Base-by-base conservation (phyloP, 2,113 vertebrate species). In the Microtus montanus region DNA sequence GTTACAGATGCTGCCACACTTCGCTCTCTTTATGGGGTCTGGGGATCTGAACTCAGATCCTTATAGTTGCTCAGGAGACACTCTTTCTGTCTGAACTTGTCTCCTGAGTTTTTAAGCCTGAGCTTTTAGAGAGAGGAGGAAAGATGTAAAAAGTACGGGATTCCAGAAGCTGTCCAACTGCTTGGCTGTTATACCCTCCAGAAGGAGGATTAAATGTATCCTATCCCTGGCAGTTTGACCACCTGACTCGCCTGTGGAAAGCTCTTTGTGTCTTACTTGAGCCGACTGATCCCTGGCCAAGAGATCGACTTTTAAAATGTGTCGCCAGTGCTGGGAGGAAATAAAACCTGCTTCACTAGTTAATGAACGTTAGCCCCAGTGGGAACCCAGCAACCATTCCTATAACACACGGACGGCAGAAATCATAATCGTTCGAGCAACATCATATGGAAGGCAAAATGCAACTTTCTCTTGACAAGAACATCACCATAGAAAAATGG, bases 261-360 rank as follows among this genome's bases (percentile, higher is more conserved):
- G 0, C 12, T 20, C 2, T 8, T 22, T 96, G 61, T 96, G 78
- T 84, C 97, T 92, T 92, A 90, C 94, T 97, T 85, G 73, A 89
- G 49, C 5, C 35, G 91, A 74, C 38, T 87, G 1, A 7, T 95
- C 98, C 79, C 93, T 94, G 93, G 92, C 87, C 71, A 82, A 97
- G 92, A 96, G 95, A 95, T 97, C 58, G 84, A 84, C 95, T 98
- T 97, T 63, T 58, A 68, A 61, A 95, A 79, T 86, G 28, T 30
- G 5, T 95, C 92, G 54, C 89, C 91, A 97, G 78, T 73, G 87
- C 89, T 96, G 80, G 93, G 80, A 96, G 95, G 68, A 95, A 96
- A 95, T 87, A 80, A 94, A 63, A 1, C 94, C 44, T 97, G 54
- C 91, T 86, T 94, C 38, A 41, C 66, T 88, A n/a, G 92, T 78